These are phyloP conservation scores for Stegodyphus mimosarum DNA, from an alignment of 1,140 invertebrate genomes.

Conservation along the genomic window DNA sequence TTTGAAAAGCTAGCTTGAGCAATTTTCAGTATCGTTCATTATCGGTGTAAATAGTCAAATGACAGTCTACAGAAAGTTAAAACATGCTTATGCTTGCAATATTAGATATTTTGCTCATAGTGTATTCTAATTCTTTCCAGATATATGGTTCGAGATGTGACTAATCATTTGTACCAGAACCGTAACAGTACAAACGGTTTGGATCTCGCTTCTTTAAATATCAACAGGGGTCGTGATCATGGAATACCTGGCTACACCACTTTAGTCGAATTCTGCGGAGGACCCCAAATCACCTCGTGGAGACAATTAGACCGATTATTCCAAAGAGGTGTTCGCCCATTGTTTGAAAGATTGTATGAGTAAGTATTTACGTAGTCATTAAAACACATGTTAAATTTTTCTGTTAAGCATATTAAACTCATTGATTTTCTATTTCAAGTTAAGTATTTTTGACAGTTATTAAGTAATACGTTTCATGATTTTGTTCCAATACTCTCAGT, in stretches of 20 bases:
- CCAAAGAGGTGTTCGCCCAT: constrained; percentile 21
- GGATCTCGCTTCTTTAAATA: constrained; percentile 68
- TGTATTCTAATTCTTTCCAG: not conserved
- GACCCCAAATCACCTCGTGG: constrained; percentile 16
- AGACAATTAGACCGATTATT: constrained; percentile 40
- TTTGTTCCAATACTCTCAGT: too few species aligned
- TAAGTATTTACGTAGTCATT: not conserved
- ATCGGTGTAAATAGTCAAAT: too few species aligned
- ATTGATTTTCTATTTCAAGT: too few species aligned
- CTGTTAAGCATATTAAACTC: too few species aligned
- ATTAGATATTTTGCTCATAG: too few species aligned
- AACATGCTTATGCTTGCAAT: too few species aligned
- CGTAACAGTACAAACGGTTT: constrained; percentile 63
- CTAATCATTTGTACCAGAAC: constrained; percentile 81
- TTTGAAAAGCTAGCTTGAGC: too few species aligned
- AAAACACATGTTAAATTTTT: too few species aligned
- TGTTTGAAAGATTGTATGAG: constrained; percentile 48
- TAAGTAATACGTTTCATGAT: too few species aligned
- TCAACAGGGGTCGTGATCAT: constrained; percentile 69
- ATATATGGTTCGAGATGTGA: constrained; percentile 88
- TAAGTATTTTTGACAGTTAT: too few species aligned
- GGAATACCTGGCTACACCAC: constrained; percentile 71
- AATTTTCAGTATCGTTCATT: too few species aligned
- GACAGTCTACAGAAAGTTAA: too few species aligned
- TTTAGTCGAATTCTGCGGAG: constrained; percentile 41